Evolutionary conservation across 2,797 vertebrate species (phyloP).

Genomic region (Uromys caudimaculatus): DNA sequence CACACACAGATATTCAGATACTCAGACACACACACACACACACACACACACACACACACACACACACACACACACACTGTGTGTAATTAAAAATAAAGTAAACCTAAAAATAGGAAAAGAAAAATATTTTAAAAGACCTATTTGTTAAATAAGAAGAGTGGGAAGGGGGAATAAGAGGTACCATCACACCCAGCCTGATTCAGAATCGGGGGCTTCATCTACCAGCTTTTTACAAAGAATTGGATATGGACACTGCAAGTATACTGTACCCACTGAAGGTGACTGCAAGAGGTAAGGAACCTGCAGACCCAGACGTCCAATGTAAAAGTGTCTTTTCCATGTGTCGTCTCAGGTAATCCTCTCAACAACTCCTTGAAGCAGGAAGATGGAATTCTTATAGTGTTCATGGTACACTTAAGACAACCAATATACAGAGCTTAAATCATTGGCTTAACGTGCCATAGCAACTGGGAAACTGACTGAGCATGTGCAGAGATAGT

Average conservation of each 20-base stretch:
- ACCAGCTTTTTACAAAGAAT: slow-evolving; percentile 33
- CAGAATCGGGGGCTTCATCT: not conserved
- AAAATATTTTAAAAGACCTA: not conserved
- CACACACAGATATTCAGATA: not conserved
- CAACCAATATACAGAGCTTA: not conserved
- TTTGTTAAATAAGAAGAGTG: not conserved
- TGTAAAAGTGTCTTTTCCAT: not conserved
- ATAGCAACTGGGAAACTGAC: not conserved
- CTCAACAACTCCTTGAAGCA: not conserved
- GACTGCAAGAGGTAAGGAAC: not conserved
- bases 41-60: too few species aligned
- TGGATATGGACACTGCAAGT: not conserved
- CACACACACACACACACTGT: not conserved
- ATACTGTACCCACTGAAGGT: slow-evolving; percentile 11
- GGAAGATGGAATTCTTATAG: not conserved
- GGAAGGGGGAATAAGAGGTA: not conserved
- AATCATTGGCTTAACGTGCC: not conserved
- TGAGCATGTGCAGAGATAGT: not conserved
- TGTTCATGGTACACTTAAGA: slow-evolving; percentile 32
- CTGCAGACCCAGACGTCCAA: not conserved
- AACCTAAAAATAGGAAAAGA: not conserved
- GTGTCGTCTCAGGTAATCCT: not conserved
- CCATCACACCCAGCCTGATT: not conserved
- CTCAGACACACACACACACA: not conserved
- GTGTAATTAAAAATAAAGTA: not conserved